Evolutionary conservation across 2,797 vertebrate genomes (phyloP), one percentile per base, ranked within the genome.

Genomic region (Anguilla megastoma): DNA sequence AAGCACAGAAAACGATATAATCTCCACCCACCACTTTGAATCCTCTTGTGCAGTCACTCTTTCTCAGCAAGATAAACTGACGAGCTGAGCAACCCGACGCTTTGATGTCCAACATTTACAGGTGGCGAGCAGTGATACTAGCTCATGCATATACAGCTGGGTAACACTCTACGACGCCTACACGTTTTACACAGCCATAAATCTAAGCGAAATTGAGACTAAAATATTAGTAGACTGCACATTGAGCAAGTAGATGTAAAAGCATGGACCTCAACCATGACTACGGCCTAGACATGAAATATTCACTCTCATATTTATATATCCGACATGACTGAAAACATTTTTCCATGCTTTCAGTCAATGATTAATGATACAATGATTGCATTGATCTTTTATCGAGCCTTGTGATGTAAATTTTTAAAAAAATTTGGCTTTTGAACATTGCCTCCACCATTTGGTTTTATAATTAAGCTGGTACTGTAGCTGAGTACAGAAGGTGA

Each of bases 401-500:
- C 79, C 50, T 48, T 8, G 21, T 41, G 63, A 66, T 66, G n/a
- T 66, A 66, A 66, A 66, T 66, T 41, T 2, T 36, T 3, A 80
- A 41, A 12, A 80, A 48, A 24, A 12, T 27, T 86, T 56, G 56
- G 36, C 54, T n/a, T 30, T 63, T 18, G n/a, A 56, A 1, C 36
- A 48, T 76, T 30, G 30, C 63, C 63, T 66, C 63, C 50, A 8
- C 7, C 9, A 6, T 33, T 76, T 45, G 52, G 45, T 21, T 79
- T 24, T 36, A 21, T 79, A 52, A 79, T 79, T 87, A 5, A 41
- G 30, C 48, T 52, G 10, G 74, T 41, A 27, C 21, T 56, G 86
- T 74, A 60, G 21, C 66, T 30, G 48, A 56, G 69, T 79, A 69
- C 27, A 30, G 86, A 74, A 87, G 30, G 54, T 80, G 74, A 84